A percentile compares a stretch with the other conserved stretches of the same genome.
phyloP scores from a whole-genome alignment of 2,113 vertebrate species.

The Labeo rohita region DNA sequence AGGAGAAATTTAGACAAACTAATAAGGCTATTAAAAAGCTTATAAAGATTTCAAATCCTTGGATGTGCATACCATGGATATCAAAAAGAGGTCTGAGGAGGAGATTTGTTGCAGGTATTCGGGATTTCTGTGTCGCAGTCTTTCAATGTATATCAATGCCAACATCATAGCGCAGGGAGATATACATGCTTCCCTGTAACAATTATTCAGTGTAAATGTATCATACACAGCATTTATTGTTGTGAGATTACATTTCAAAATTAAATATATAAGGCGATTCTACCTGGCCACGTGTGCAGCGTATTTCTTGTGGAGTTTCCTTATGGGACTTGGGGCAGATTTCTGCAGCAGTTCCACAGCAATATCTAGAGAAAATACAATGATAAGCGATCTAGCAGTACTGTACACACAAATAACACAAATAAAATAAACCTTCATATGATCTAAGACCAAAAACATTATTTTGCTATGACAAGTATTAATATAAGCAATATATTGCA shows the following conservation, averaged over 20 bases:
- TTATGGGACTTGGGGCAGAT: constrained; percentile 94
- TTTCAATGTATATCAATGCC: constrained; percentile 96
- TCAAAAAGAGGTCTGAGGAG: constrained; percentile 96
- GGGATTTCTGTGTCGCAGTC: constrained; percentile 93
- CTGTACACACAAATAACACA: background rate
- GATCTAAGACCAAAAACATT: background rate
- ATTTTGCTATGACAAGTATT: background rate
- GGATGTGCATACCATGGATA: constrained; percentile 88
- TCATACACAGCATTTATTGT: background rate
- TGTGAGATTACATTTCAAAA: background rate
- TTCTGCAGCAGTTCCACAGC: constrained; percentile 97
- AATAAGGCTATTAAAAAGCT: background rate
- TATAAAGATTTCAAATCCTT: background rate
- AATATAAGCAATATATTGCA: background rate
- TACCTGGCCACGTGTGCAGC: constrained; percentile 94
- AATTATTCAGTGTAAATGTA: background rate
- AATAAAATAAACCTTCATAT: background rate
- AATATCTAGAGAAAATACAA: constrained; percentile 81
- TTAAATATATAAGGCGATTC: constrained; percentile 46
- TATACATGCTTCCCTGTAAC: constrained; percentile 91
- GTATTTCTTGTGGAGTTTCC: constrained; percentile 95
- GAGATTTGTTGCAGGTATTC: constrained; percentile 98
- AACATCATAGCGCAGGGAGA: constrained; percentile 99
- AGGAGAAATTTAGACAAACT: background rate
- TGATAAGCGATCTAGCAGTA: background rate